Base-by-base conservation (phyloP, 2,113 vertebrate genomes). In the Labeo catla region DNA sequence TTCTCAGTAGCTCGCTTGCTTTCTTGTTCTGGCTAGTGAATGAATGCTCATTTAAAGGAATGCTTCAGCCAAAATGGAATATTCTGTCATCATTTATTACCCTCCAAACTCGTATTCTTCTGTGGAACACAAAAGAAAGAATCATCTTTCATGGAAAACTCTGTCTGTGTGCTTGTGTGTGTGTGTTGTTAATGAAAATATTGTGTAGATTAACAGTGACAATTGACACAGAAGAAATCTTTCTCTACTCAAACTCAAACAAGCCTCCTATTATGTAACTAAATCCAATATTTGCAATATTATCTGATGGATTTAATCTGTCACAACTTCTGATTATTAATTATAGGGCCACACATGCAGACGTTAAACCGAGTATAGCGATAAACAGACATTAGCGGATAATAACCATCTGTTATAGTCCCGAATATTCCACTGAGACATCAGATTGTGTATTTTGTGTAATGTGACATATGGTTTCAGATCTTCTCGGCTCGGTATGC, bases 341-440 rank as follows among this genome's bases (percentile, higher is more conserved):
- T 73, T 10, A 73, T 57, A 47, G 34, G 47, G 34, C 81, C 81
- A 84, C 59, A 66, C 66, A 84, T 43, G 68, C 50, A 57, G 81
- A 72, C 21, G 4, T 12, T 12, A 70, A 70, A 13, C n/a, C 11
- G 28, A 8, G 80, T 39, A 52, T 15, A 52, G 34, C 1, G 10
- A 70, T 82, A 82, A 82, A 52, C 81, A 84, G 68, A 73, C 50
- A 73, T 84, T 45, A 57, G 50, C 34, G 36, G 68, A 73, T 73
- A 59, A 73, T 73, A 59, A 59, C 66, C 81, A 84, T 82, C 80
- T 70, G 80, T 50, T 70, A 11, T 21, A 70, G 36, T 47, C 28
- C 45, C 21, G 8, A 82, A 70, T 21, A 52, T 49, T 82, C 80
- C 80, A 39, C 63, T n/a, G 63, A 70, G 80, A 66, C 79, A 66